These are phyloP conservation scores for Diachasmimorpha longicaudata DNA, from an alignment of 1,140 invertebrate genomes.

Conservation along the genomic window DNA sequence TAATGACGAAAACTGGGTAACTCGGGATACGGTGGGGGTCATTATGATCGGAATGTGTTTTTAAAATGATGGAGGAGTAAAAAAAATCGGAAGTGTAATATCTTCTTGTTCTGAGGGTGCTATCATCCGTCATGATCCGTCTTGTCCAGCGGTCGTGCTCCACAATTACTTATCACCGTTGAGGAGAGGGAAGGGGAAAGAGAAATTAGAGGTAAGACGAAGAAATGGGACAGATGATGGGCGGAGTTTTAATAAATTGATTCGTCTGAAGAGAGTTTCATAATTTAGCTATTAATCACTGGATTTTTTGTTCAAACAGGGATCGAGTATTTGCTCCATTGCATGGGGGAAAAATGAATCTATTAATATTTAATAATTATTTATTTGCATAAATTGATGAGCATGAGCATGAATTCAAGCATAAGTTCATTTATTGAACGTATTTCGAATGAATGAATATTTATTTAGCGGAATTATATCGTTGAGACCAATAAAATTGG, in stretches of 20 bases:
- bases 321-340: no score
- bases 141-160: constrained; percentile 36
- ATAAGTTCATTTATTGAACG: no score
- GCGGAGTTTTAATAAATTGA: constrained; percentile 31
- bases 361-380: no score
- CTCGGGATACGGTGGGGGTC: no score
- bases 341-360: no score
- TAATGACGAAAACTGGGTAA: no score
- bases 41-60: neutral
- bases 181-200: constrained; percentile 20
- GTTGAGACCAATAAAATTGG: no score
- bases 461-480: no score
- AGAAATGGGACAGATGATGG: neutral
- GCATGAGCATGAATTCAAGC: no score
- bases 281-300: constrained; percentile 20
- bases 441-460: no score
- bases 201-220: constrained; percentile 20
- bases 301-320: neutral
- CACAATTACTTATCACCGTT: constrained; percentile 29
- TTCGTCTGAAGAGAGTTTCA: constrained; percentile 21
- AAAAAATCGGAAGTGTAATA: neutral
- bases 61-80: neutral
- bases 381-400: no score
- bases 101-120: constrained; percentile 1
- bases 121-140: constrained; percentile 46